phyloP scores from a whole-genome alignment of 2,888 invertebrate species.

The Diarsia dahlii region DNA sequence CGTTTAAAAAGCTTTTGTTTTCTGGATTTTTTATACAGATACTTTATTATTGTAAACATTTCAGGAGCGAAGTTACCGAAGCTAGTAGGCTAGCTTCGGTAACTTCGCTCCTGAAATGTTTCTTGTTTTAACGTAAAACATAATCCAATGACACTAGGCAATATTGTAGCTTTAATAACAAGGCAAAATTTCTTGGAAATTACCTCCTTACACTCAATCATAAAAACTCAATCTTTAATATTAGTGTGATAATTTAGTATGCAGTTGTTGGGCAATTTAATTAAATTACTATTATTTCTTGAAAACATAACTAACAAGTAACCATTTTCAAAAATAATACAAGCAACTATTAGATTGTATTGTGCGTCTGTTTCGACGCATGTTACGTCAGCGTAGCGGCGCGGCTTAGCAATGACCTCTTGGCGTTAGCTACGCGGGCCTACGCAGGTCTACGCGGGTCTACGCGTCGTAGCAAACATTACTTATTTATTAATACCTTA shows the following conservation, averaged over 20 bases:
- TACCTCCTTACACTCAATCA: neutral
- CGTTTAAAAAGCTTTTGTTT: neutral
- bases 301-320: neutral
- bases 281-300: neutral
- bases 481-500: constrained; percentile 16
- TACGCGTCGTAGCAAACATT: constrained; percentile 39
- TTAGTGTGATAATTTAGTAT: neutral
- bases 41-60: too few species aligned
- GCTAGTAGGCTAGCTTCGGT: neutral
- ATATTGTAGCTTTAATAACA: neutral
- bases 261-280: neutral
- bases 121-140: too few species aligned
- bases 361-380: neutral
- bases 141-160: neutral
- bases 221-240: neutral
- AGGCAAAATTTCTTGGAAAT: neutral
- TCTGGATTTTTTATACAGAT: neutral
- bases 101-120: neutral
- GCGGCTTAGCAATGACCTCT: constrained; percentile 43
- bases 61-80: too few species aligned
- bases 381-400: constrained; percentile 17
- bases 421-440: constrained; percentile 35
- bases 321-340: neutral
- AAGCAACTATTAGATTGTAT: neutral
- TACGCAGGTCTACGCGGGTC: constrained; percentile 37